Percentiles rank a stretch among this genome's conserved stretches.
These are phyloP conservation scores for Melanerpes aurifrons DNA, from an alignment of 2,113 vertebrate species.

Conservation along the genomic window DNA sequence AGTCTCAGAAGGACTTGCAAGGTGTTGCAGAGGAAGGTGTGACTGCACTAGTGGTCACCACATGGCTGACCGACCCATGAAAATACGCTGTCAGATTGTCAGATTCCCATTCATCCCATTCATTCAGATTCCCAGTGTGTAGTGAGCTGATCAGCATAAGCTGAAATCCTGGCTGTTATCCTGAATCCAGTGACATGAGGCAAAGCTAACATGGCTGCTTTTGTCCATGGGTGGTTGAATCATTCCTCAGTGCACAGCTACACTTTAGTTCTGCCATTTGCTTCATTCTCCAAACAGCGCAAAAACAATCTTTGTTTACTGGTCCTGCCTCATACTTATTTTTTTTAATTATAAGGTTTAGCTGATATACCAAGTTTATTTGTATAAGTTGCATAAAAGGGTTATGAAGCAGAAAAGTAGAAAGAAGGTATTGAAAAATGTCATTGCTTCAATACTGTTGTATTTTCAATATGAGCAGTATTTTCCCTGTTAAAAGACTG, in stretches of 20 bases:
- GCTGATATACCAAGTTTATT: not conserved
- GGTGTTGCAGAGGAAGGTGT: not conserved
- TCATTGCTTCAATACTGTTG: not conserved
- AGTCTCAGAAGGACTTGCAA: not conserved
- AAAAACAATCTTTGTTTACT: not conserved
- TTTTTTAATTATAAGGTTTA: not conserved
- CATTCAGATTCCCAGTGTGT: rapidly evolving
- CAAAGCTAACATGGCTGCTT: not conserved
- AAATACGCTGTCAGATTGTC: not conserved
- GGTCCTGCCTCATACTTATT: not conserved
- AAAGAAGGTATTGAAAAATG: not conserved
- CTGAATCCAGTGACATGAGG: not conserved
- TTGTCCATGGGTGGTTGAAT: not conserved
- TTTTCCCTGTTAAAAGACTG: slow-evolving; percentile 24
- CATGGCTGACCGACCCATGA: not conserved
- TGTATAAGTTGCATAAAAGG: not conserved
- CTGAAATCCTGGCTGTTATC: not conserved
- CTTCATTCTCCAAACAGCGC: not conserved
- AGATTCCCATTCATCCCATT: not conserved
- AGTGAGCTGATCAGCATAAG: not conserved
- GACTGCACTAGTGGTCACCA: not conserved
- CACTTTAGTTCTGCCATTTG: not conserved
- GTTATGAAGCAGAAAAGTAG: not conserved
- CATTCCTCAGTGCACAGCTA: not conserved
- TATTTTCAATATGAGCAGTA: not conserved